Percentiles rank a stretch among this genome's conserved stretches.
phyloP scores from a whole-genome alignment of 2,113 vertebrate genomes.

The Nannospalax galili region DNA sequence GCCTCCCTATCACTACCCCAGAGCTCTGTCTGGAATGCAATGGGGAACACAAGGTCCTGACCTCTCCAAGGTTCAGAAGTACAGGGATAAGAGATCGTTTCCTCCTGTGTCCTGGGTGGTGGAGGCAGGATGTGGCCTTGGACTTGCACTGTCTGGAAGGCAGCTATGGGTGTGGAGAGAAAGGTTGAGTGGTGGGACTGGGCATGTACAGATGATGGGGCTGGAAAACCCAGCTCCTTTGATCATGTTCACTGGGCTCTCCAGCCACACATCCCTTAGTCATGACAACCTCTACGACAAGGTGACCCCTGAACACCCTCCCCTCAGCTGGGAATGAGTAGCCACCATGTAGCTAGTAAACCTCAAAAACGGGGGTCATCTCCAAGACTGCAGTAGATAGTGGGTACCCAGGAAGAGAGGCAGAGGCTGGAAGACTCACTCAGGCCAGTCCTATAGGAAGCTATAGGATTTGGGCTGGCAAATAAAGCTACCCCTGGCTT shows the following conservation, averaged over 20 bases:
- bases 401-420: neutral
- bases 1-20: neutral
- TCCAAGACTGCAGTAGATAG: neutral
- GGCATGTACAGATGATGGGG: no score
- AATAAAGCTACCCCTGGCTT: neutral
- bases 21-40: slow-evolving; percentile 44
- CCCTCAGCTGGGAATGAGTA: neutral
- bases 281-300: no score
- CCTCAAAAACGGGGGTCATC: neutral
- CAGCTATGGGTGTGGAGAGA: neutral
- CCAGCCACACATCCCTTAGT: neutral
- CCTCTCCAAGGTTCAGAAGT: neutral
- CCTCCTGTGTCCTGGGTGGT: slow-evolving; percentile 7
- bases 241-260: neutral
- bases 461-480: neutral
- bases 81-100: neutral
- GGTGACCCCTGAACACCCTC: neutral
- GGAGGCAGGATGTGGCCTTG: slow-evolving; percentile 18
- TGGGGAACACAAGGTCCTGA: slow-evolving; percentile 54
- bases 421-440: neutral
- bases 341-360: neutral
- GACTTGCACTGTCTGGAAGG: neutral
- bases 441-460: neutral
- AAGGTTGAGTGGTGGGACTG: neutral
- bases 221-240: neutral